Percentiles rank a stretch among this genome's conserved stretches.
Evolutionary conservation across 1,140 invertebrate genomes (phyloP).

Genomic region (Aphelenchoides avenae): DNA sequence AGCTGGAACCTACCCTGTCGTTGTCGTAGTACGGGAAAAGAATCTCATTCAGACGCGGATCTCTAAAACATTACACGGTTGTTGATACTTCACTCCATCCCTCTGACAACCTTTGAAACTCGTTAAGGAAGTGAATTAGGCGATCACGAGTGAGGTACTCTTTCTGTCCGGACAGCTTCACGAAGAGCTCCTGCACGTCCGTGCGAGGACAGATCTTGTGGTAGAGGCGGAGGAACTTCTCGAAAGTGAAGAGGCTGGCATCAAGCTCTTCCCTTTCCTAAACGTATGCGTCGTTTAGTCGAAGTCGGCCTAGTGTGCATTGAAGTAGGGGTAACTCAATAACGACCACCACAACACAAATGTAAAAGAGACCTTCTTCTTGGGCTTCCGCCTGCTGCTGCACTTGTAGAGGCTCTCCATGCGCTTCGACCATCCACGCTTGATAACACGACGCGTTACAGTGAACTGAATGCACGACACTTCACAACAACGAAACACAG

Average conservation of each 20-base stretch:
- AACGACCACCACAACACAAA: background rate
- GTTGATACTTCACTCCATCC: too few species aligned
- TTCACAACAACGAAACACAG: conserved; percentile 21
- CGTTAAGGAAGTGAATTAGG: conserved; percentile 74
- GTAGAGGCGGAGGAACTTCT: conserved; percentile 95
- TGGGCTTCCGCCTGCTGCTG: conserved; percentile 35
- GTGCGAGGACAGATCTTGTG: conserved; percentile 98
- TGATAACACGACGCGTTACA: conserved; percentile 33
- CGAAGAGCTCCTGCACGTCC: conserved; percentile 96
- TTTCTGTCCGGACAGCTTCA: conserved; percentile 72
- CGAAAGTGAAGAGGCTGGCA: conserved; percentile 88
- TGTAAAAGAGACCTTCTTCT: conserved; percentile 34
- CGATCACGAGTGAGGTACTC: conserved; percentile 66
- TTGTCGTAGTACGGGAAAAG: conserved; percentile 94
- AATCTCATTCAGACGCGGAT: conserved; percentile 97
- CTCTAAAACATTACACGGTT: too few species aligned
- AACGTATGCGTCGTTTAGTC: too few species aligned
- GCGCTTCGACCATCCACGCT: conserved; percentile 23
- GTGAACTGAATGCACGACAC: conserved; percentile 28
- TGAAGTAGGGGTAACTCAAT: too few species aligned
- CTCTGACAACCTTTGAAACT: too few species aligned
- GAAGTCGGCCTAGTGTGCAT: too few species aligned
- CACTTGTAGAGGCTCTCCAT: conserved; percentile 47
- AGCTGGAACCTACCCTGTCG: too few species aligned
- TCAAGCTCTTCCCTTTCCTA: conserved; percentile 77